Base-by-base conservation (phyloP, 1,140 invertebrate genomes). In the Mactra quadrangularis region DNA sequence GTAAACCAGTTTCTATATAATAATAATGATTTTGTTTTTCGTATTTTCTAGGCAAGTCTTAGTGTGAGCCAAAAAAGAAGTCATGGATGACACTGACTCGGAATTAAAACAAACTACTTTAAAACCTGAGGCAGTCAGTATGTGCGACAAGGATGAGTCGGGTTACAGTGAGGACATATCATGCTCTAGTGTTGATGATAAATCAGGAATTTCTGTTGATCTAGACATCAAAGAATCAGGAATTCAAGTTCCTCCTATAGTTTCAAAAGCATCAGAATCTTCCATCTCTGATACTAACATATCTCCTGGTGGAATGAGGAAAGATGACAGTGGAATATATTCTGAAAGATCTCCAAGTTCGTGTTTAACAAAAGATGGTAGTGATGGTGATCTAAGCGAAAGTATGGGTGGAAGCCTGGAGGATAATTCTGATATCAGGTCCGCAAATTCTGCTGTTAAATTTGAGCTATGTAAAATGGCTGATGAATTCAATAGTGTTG, bases 251-350 rank as follows among this genome's bases (percentile, higher is more conserved):
- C 13, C 6, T 13, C 22, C 27, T 47, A 47, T 50, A 55, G 52
- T 72, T n/a, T 4, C 70, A 55, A 55, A 72, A 35, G 55, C 13
- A 22, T 19, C 33, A 41, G 70, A 72, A 1, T 45, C 9, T 11
- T 72, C 52, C 9, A 47, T 31, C 29, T 22, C 9, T 35, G 70
- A 72, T 38, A 53, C 53, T 4, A 22, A 55, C 22, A 25, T 74
- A 17, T 15, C 57, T n/a, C 15, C 25, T 1, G 64, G 50, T 52
- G 70, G 83, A 6, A 77, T 93, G 75, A 93, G 92, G 78, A 93
- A 93, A 83, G 88, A 90, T 75, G 90, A 92, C 82, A 93, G 90
- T 85, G 92, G 90, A 38, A 92, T 91, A 52, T 89, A 89, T 38
- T 77, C 90, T 50, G 91, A 93, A 77, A 91, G 86, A 75, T 91